Percentiles rank a stretch among this genome's conserved stretches.
phyloP scores from a whole-genome alignment of 1,140 invertebrate species.

The Psix sp. region DNA sequence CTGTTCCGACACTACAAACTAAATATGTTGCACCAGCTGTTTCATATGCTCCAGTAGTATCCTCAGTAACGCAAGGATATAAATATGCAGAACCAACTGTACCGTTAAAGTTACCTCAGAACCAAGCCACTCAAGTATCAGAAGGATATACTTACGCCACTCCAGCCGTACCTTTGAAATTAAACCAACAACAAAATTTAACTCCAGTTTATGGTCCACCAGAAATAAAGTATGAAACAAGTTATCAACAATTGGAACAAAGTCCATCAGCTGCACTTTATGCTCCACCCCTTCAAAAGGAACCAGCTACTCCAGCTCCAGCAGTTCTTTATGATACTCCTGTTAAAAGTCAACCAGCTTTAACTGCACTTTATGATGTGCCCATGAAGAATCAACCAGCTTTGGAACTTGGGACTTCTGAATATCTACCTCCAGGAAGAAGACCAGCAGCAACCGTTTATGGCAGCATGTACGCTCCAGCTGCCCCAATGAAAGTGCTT shows the following conservation, averaged over 20 bases:
- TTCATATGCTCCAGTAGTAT: conserved; percentile 1
- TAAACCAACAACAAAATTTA: neutral
- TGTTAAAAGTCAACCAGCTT: neutral
- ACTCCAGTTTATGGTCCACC: conserved; percentile 13
- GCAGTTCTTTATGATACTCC: neutral
- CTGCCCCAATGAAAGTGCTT: conserved; percentile 22
- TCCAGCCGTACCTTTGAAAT: neutral
- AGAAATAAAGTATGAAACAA: conserved; percentile 20
- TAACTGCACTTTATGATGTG: neutral
- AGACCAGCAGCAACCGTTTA: conserved; percentile 20
- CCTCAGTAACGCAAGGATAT: neutral
- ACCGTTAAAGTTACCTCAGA: conserved; percentile 26
- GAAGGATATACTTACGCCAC: neutral
- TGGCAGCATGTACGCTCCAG: conserved; percentile 10
- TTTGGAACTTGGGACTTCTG: neutral
- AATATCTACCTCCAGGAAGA: neutral
- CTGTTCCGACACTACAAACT: no score
- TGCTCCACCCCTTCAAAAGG: neutral
- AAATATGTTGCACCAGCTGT: neutral
- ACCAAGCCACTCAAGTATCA: neutral
- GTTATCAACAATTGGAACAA: neutral
- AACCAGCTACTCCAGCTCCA: neutral
- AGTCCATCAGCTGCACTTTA: neutral
- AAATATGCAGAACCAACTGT: conserved; percentile 1
- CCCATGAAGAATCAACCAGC: neutral